Evolutionary conservation across 2,113 vertebrate genomes (phyloP), one percentile per base, ranked within the genome.

Genomic region (Archocentrus centrarchus): DNA sequence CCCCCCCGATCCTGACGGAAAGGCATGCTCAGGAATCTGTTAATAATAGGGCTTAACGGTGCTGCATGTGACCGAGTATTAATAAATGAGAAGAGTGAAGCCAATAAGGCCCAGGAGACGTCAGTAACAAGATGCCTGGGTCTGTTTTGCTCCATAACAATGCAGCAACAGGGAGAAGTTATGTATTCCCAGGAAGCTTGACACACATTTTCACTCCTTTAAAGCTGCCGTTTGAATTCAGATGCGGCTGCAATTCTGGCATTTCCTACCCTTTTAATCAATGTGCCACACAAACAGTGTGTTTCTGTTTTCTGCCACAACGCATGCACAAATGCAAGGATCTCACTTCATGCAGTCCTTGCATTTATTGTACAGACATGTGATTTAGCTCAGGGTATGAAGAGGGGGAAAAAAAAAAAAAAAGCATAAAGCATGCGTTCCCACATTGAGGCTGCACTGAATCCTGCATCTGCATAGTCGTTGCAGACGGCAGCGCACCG

Each of bases 11-110:
- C 78, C 88, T 79, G 87, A 60, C 87, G 81, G 86, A 80, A 83
- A 87, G 73, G 77, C 89, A 30, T 84, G 92, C 68, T 91, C 87
- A 90, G 91, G 90, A 91, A 93, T 89, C 90, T 92, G 89, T 84
- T 92, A 87, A 92, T 94, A 91, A 93, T 27, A 44, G 84, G 87
- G 88, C 75, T 89, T 77, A 81, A 59, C 39, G 11, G 60, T 80
- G 79, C 78, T 87, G 86, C 88, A 84, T 80, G 86, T 77, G 87
- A 86, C 80, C 58, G 37, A 20, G 61, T 8, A 68, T 83, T 86
- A 64, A 47, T 57, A 80, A 55, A 84, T 77, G 75, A 77, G 63
- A 76, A n/a, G 68, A 58, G 55, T 61, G 53, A n/a, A 79, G 82
- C 87, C 80, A 41, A 83, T 83, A 37, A 47, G 82, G 50, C 79